phyloP scores from a whole-genome alignment of 1,140 invertebrate genomes.

The Campodea augens region DNA sequence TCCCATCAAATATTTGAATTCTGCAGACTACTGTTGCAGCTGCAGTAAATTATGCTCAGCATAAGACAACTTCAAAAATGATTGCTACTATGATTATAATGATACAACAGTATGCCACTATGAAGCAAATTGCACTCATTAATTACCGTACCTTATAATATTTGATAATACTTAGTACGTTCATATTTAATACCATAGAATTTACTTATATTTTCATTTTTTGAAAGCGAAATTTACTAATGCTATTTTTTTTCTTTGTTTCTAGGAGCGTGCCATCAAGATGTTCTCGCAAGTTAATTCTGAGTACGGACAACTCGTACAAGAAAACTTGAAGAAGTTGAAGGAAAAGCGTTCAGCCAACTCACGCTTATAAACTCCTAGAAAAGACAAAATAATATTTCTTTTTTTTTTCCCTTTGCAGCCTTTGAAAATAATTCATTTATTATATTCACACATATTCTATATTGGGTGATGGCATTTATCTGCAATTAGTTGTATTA shows the following conservation, averaged over 20 bases:
- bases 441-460: too few species aligned
- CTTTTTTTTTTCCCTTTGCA: too few species aligned
- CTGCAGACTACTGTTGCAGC: too few species aligned
- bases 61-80: background rate
- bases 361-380: too few species aligned
- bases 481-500: too few species aligned
- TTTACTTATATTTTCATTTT: background rate
- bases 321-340: background rate
- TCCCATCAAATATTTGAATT: too few species aligned
- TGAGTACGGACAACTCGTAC: slow-evolving; percentile 15
- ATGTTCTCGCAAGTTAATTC: slow-evolving; percentile 35
- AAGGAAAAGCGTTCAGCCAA: too few species aligned
- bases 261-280: slow-evolving; percentile 45
- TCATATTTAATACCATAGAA: background rate
- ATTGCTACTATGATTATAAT: background rate
- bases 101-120: background rate
- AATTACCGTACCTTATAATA: background rate
- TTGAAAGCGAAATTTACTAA: background rate
- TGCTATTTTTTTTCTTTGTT: background rate
- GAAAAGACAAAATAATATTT: too few species aligned
- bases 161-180: background rate
- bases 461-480: too few species aligned
- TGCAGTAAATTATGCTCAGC: background rate
- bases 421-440: too few species aligned
- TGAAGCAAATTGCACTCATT: background rate